Evolutionary conservation across 2,113 vertebrate genomes (phyloP).

Genomic region (Aepyceros melampus): DNA sequence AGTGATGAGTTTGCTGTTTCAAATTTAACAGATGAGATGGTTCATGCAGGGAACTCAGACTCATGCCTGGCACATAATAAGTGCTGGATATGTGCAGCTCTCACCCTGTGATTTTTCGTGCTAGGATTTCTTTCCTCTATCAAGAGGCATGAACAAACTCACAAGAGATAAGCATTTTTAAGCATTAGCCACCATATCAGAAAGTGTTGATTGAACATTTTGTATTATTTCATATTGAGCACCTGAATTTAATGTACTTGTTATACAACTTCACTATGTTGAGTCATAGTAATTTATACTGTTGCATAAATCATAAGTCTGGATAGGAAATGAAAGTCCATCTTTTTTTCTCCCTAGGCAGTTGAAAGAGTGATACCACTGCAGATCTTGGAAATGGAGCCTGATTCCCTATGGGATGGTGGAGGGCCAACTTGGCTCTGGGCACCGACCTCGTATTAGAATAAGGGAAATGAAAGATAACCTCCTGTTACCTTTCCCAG

Average conservation of each 20-base stretch:
- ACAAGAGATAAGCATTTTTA: background rate
- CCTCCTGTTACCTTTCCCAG: background rate
- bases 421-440: background rate
- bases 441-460: background rate
- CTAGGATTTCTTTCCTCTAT: background rate
- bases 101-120: background rate
- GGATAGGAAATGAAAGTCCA: conserved; percentile 44
- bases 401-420: background rate
- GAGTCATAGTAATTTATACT: conserved; percentile 25
- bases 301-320: conserved; percentile 41
- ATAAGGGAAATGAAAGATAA: conserved; percentile 24
- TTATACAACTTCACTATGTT: conserved; percentile 17
- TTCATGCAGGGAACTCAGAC: background rate
- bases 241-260: conserved; percentile 55
- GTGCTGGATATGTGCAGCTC: background rate
- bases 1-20: background rate
- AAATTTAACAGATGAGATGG: background rate
- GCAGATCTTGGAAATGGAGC: background rate
- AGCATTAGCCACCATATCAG: background rate
- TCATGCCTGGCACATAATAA: accelerated
- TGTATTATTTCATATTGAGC: background rate
- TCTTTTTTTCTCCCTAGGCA: background rate
- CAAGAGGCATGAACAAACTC: background rate
- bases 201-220: background rate
- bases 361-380: background rate